Base-by-base conservation (phyloP, 2,797 vertebrate species). In the Darevskia nairensis region DNA sequence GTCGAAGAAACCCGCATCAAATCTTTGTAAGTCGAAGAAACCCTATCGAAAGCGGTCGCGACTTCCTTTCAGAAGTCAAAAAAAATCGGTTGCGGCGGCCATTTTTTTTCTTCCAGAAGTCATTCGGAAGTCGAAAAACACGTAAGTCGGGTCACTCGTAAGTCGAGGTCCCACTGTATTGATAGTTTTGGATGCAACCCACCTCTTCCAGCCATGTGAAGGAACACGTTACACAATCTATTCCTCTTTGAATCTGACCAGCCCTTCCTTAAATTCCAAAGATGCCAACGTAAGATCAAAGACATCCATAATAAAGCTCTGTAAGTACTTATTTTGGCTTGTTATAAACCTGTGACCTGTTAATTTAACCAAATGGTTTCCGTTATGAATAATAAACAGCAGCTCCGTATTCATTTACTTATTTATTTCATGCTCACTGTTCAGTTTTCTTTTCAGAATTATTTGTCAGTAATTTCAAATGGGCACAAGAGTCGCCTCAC, bases 321-420 rank as follows among this genome's bases (percentile, higher is more conserved):
- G 8, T 8, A 66, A 72, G 71, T 74, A 81, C n/a, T 66, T 84
- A 21, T 69, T 80, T 79, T 85, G 23, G 23, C 44, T 89, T 55
- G 27, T 78, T 78, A 78, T 29, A 83, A 85, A 84, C n/a, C 41
- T 27, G 74, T 55, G 23, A 75, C 19, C 41, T 61, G 39, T 80
- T 74, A 74, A 80, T 71, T 61, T 44, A 61, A 80, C 61, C 66
- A 71, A 72, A 61, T 59, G 50, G 39, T 41, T 74, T 80, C 17
- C 11, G 41, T 77, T 68, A 77, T 21, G 64, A 83, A 78, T 78
- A 88, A 69, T 29, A 69, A 83, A 75, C 29, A 84, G 7, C 88
- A 85, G 41, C 8, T 68, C 23, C 17, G 50, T 50, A 9, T 71
- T 85, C 29, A n/a, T 23, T 25, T 88, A 35, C 29, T 89, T 80